A percentile compares a stretch with the other conserved stretches of the same genome.
Evolutionary conservation across 2,113 vertebrate genomes (phyloP).

Genomic region (Struthidea cinerea): DNA sequence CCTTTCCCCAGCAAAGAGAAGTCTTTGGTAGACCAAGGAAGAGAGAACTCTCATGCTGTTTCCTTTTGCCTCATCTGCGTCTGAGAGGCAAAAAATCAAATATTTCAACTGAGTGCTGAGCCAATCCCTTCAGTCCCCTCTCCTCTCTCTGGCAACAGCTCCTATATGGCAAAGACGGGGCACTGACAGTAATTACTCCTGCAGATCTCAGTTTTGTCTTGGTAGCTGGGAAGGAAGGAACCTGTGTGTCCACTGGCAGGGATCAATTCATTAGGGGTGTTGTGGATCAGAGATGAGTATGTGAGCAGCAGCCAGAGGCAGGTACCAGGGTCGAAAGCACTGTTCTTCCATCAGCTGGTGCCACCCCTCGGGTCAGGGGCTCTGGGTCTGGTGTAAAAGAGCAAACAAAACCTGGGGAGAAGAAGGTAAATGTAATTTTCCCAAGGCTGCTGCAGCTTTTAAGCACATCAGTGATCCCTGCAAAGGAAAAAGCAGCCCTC

Average conservation of each 20-base stretch:
- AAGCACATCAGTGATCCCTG: not conserved
- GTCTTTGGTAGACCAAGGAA: not conserved
- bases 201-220: not conserved
- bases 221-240: not conserved
- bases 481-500: not conserved
- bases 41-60: not conserved
- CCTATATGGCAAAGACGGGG: rapidly evolving
- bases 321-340: not conserved
- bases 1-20: not conserved
- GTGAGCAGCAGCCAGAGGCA: not conserved
- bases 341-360: not conserved
- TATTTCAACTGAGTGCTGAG: not conserved
- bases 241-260: not conserved
- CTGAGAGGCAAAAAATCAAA: not conserved
- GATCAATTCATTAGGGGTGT: not conserved
- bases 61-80: not conserved
- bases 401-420: not conserved
- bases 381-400: not conserved
- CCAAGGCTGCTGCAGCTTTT: not conserved
- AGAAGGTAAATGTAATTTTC: not conserved
- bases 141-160: not conserved
- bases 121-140: not conserved
- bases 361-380: rapidly evolving
- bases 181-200: not conserved
- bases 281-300: not conserved